Base-by-base conservation (phyloP, 1,140 invertebrate species). In the Phymastichus coffea region DNA sequence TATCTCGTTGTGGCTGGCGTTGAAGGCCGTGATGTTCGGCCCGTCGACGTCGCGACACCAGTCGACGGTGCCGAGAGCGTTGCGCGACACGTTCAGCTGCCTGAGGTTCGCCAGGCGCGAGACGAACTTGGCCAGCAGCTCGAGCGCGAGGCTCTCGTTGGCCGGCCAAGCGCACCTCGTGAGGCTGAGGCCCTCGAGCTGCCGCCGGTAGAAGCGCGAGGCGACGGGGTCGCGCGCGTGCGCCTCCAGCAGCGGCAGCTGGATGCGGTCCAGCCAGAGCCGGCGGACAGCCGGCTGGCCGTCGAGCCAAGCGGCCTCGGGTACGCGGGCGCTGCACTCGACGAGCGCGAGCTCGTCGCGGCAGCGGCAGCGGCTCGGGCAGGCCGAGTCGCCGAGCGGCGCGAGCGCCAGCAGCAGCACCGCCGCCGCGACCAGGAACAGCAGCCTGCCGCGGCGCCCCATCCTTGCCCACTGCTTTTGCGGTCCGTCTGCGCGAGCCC, bases 11-110 rank as follows among this genome's bases (percentile, higher is more conserved):
- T 51, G 20, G 3, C 35, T 22, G 1, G 23, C 43, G 20, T 61
- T 51, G 3, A 61, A 17, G 8, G 46, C 17, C 1, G 28, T 30
- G 14, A 51, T 22, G 1, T 38, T 17, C 37, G 68, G 6, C 6
- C 6, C 28, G 28, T 33, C 28, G 28, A 33, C 28, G 6, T 12
- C 6, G 12, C 28, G 28, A 33, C 12, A 33, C 6, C 28, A 6
- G 6, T 33, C 6, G 6, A 74, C 51, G 12, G 63, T 64, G 17
- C 67, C 56, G 26, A 83, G 64, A 3, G 49, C 63, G 47, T 85
- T 85, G 58, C 70, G 55, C 0, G 87, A 88, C 59, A 89, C 66
- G 73, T 89, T 87, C 33, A 90, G 66, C 19, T 77, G 51, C 26
- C 67, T 64, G 17, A 82, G 33, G 22, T 63, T 69, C 35, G 55